Conservation (phyloP, 1,140 invertebrate genomes). For the Charaxes varanes region DNA sequence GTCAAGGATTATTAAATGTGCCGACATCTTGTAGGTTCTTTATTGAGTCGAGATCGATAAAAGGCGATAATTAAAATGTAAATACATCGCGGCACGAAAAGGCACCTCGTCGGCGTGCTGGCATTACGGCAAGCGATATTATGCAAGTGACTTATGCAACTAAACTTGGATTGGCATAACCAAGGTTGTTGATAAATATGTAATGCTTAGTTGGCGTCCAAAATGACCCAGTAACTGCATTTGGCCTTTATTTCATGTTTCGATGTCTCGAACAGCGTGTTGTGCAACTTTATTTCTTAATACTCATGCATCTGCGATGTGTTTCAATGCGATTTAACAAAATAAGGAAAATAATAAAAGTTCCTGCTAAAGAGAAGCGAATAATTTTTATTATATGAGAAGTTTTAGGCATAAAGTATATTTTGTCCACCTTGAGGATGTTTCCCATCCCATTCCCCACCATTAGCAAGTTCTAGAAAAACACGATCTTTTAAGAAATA, state of each 20-base stretch:
- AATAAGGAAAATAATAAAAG: too few species aligned
- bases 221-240: slow-evolving; percentile 44
- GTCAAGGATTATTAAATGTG: slow-evolving; percentile 13
- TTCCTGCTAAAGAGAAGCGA: too few species aligned
- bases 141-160: slow-evolving; percentile 49
- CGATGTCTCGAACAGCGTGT: slow-evolving; percentile 10
- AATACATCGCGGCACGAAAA: slow-evolving; percentile 11
- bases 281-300: slow-evolving; percentile 16
- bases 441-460: too few species aligned
- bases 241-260: slow-evolving; percentile 29
- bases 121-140: slow-evolving; percentile 28
- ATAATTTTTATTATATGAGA: too few species aligned
- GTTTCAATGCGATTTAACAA: too few species aligned
- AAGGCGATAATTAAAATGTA: slow-evolving; percentile 15
- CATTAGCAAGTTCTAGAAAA: too few species aligned
- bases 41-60: slow-evolving; percentile 8
- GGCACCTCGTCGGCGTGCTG: slow-evolving; percentile 4
- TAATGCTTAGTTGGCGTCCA: slow-evolving; percentile 38
- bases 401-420: too few species aligned
- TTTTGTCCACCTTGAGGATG: too few species aligned
- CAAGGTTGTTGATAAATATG: slow-evolving; percentile 46
- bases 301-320: slow-evolving; percentile 18
- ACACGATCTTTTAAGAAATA: too few species aligned
- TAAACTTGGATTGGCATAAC: slow-evolving; percentile 38
- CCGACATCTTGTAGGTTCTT: slow-evolving; percentile 10